A percentile compares a stretch with the other conserved stretches of the same genome.
phyloP scores from a whole-genome alignment of 2,797 vertebrate species.

The Sebastiscus tertius region DNA sequence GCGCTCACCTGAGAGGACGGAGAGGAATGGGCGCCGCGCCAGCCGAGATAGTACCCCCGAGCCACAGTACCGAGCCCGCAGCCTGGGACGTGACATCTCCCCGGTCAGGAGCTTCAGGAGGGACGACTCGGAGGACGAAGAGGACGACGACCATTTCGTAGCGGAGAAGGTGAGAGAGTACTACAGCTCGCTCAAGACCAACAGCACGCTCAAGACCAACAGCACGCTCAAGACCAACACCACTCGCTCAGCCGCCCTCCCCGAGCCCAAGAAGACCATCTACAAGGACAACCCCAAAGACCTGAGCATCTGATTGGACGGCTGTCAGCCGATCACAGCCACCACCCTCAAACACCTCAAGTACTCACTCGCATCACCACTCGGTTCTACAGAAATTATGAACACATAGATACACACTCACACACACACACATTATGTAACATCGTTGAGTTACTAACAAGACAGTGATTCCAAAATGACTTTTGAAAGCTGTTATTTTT shows the following conservation, averaged over 20 bases:
- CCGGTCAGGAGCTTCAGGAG: constrained; percentile 80
- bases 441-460: constrained; percentile 75
- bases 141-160: constrained; percentile 78
- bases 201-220: constrained; percentile 48
- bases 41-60: constrained; percentile 77
- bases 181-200: constrained; percentile 77
- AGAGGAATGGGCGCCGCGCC: constrained; percentile 42
- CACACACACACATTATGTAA: constrained; percentile 54
- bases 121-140: constrained; percentile 86
- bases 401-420: constrained; percentile 16
- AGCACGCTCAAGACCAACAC: constrained; percentile 76
- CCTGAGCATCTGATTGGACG: constrained; percentile 93
- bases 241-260: constrained; percentile 66
- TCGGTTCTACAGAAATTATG: constrained; percentile 50
- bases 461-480: constrained; percentile 77
- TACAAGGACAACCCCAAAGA: constrained; percentile 96
- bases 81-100: constrained; percentile 86
- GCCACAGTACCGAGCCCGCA: constrained; percentile 75
- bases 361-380: constrained; percentile 55
- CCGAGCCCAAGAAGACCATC: constrained; percentile 85
- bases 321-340: constrained; percentile 49
- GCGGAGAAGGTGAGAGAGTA: constrained; percentile 83
- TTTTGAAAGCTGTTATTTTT: constrained; percentile 69
- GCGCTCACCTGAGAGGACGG: constrained; percentile 67
- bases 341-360: constrained; percentile 60